These are phyloP conservation scores for Scaptodrosophila lebanonensis DNA, from an alignment of 1,140 invertebrate genomes.

Conservation along the genomic window DNA sequence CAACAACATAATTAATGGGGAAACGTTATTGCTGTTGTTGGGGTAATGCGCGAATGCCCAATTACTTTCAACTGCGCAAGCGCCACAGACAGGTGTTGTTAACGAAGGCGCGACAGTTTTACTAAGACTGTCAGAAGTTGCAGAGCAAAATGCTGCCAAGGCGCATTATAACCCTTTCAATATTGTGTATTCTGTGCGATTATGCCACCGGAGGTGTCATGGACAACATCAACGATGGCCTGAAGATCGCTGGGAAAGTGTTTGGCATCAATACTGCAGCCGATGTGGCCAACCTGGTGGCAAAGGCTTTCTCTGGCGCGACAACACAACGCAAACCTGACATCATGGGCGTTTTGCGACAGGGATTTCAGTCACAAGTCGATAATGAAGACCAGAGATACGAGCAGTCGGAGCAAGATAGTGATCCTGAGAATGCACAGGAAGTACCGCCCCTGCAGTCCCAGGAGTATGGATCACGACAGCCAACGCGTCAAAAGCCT, in stretches of 20 bases:
- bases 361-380: slow-evolving; percentile 30
- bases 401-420: slow-evolving; percentile 35
- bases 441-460: slow-evolving; percentile 33
- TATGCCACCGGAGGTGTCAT: slow-evolving; percentile 77
- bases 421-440: slow-evolving; percentile 49
- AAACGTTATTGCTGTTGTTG: slow-evolving; percentile 26
- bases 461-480: neutral
- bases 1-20: slow-evolving; percentile 22
- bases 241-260: slow-evolving; percentile 82
- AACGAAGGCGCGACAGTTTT: slow-evolving; percentile 41
- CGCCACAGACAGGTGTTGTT: slow-evolving; percentile 22
- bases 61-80: slow-evolving; percentile 57
- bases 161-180: too few relatives aligned
- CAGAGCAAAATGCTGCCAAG: neutral
- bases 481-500: slow-evolving; percentile 1
- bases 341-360: slow-evolving; percentile 49
- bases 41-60: slow-evolving; percentile 39
- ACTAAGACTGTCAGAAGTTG: slow-evolving; percentile 17
- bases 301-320: slow-evolving; percentile 76
- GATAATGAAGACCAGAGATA: neutral
- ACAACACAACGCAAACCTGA: slow-evolving; percentile 31
- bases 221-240: slow-evolving; percentile 80
- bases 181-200: slow-evolving; percentile 28
- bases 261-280: slow-evolving; percentile 78
- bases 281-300: slow-evolving; percentile 78